Percentiles rank a stretch among this genome's conserved stretches.
Conservation (phyloP, 2,113 vertebrate species). For the Lampris megalopsis region DNA sequence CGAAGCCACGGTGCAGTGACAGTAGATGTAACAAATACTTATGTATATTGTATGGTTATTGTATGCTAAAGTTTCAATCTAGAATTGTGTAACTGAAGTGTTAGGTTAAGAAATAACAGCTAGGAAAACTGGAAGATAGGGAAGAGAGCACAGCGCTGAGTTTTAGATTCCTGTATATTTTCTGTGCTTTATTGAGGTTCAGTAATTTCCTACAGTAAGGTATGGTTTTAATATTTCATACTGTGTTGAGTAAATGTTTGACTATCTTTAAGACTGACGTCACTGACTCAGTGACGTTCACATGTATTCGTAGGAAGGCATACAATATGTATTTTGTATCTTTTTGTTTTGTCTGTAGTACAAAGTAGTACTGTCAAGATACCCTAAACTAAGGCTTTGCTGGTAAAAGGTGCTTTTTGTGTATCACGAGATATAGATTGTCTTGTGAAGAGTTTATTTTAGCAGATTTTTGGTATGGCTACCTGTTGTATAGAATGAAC, state of each 20-base stretch:
- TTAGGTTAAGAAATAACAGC: too few species aligned
- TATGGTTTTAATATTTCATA: not conserved
- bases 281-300: not conserved
- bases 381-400: constrained; percentile 38
- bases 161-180: too few species aligned
- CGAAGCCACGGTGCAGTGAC: too few species aligned
- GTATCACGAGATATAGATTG: constrained; percentile 20
- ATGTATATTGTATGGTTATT: too few species aligned
- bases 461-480: constrained; percentile 53
- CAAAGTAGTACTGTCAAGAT: constrained; percentile 29
- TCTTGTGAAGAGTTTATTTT: not conserved
- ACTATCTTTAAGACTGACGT: too few species aligned
- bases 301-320: not conserved
- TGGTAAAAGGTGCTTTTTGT: constrained; percentile 32
- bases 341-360: constrained; percentile 40
- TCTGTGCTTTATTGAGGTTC: too few species aligned
- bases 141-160: too few species aligned
- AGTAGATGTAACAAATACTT: too few species aligned
- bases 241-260: too few species aligned
- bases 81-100: not conserved
- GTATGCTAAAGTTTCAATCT: too few species aligned
- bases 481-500: constrained; percentile 32
- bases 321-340: constrained; percentile 5
- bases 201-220: too few species aligned
- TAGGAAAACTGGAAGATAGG: too few species aligned